Base-by-base conservation (phyloP, 2,113 vertebrate genomes). In the Lophura nycthemera region DNA sequence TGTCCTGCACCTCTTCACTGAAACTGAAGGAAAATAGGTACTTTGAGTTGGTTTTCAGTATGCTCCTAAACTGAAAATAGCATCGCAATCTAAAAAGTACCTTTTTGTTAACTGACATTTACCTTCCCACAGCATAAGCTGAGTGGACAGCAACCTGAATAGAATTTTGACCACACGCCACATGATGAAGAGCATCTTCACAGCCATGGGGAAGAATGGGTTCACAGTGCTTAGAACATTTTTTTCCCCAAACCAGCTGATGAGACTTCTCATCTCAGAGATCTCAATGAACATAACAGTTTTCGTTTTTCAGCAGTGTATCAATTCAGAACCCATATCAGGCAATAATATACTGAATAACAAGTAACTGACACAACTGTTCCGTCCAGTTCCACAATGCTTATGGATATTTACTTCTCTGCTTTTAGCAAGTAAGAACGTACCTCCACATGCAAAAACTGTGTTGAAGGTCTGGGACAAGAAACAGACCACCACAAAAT, bases 101-200 rank as follows among this genome's bases (percentile, higher is more conserved):
- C 11, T 72, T 83, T 30, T 34, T 64, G 48, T 45, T 18, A 67
- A 78, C 3, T 1, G 10, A 22, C 43, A 34, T 19, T 19, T n/a
- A 80, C 11, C 5, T 8, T 80, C 12, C 12, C 17, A 12, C 24
- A 69, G 21, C 10, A 70, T 2, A 0, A 6, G 10, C 30, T 42
- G 45, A 50, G 56, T 38, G 15, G n/a, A 70, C 40, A 22, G 57
- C 21, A 83, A 78, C 8, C 16, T 29, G 10, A 75, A 83, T 40
- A 1, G 2, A 54, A 52, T 86, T 90, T 65, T 2, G 1, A 54
- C 40, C 5, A 6, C 0, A 0, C 7, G 30, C 19, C 66, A 19
- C 45, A 48, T 1, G 2, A 88, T 30, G 52, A 86, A 71, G 20
- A 25, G 11, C 9, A 50, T 19, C 36, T 74, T 52, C 65, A 29